Conservation (phyloP, 2,113 vertebrate species). For the Cebus imitator region DNA sequence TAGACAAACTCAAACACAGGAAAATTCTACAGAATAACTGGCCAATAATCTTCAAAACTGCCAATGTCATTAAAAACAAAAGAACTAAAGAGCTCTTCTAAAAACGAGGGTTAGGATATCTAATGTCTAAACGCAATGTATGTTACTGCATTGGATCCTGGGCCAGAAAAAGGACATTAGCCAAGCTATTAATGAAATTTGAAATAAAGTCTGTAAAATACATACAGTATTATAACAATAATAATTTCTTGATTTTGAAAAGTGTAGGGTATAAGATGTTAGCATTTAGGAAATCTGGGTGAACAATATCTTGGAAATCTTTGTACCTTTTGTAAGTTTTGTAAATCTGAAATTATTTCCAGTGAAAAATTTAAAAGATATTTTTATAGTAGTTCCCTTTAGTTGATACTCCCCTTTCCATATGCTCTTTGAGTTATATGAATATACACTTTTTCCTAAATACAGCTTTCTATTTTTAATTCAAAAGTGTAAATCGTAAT, state of each 20-base stretch:
- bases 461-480: background rate
- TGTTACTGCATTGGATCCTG: background rate
- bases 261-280: background rate
- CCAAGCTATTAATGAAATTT: background rate
- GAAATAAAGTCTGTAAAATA: background rate
- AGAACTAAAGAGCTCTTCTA: background rate
- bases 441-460: background rate
- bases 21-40: background rate
- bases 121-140: background rate
- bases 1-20: background rate
- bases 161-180: background rate
- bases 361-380: background rate
- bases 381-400: background rate
- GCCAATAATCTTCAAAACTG: background rate
- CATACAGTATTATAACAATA: background rate
- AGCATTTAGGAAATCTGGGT: background rate
- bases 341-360: background rate
- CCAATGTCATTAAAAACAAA: background rate
- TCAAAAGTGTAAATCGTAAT: background rate
- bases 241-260: constrained; percentile 20
- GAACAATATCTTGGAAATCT: background rate
- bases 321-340: background rate
- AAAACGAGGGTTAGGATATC: background rate
- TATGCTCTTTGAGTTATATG: background rate
- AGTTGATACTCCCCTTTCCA: background rate